These are phyloP conservation scores for Bos javanicus DNA, from an alignment of 2,113 vertebrate genomes.

Conservation along the genomic window DNA sequence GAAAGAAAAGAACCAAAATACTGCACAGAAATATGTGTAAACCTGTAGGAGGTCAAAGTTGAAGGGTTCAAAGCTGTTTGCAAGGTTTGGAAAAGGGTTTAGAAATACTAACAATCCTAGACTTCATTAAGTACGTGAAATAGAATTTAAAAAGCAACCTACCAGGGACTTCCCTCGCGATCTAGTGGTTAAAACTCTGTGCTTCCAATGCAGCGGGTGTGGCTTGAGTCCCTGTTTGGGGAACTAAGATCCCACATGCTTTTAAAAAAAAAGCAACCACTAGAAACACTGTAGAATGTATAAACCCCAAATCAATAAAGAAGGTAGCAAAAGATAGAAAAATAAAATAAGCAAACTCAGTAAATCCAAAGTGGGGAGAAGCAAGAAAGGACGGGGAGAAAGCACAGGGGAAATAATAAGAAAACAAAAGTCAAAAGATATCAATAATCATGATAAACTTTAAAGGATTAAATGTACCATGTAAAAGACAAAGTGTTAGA, in stretches of 20 bases:
- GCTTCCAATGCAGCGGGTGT: background rate
- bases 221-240: background rate
- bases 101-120: background rate
- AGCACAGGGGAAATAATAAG: background rate
- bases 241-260: background rate
- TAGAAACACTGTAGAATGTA: background rate
- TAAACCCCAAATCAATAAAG: background rate
- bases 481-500: background rate
- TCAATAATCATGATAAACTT: background rate
- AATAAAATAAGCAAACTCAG: conserved; percentile 26
- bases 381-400: background rate
- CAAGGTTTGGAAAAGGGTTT: background rate
- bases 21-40: background rate
- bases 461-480: background rate
- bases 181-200: background rate
- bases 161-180: background rate
- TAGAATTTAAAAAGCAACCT: background rate
- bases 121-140: background rate
- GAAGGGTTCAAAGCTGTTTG: background rate
- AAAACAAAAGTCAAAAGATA: background rate
- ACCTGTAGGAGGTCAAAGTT: background rate
- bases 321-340: background rate
- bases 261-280: background rate
- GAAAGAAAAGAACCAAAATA: background rate
- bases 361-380: background rate